These are phyloP conservation scores for Papilio gigon DNA, from an alignment of 2,888 invertebrate species.

Conservation along the genomic window DNA sequence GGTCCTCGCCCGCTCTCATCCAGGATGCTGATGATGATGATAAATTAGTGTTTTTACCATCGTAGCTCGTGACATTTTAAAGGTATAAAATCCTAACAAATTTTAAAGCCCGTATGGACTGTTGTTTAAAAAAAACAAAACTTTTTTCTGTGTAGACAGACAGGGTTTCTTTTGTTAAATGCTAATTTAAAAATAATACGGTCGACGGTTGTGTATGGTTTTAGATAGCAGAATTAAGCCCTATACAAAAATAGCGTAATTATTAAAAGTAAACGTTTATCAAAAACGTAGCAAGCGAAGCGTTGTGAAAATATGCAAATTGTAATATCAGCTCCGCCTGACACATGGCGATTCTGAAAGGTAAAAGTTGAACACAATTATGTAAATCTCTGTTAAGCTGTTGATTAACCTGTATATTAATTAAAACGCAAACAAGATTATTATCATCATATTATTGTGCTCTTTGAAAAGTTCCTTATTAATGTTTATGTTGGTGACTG, in stretches of 20 bases:
- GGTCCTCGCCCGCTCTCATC: too few species aligned
- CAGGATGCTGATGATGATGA: too few species aligned
- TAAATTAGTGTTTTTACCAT: neutral
- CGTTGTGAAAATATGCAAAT: conserved; percentile 41
- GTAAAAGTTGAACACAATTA: conserved; percentile 51
- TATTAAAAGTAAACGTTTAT: conserved; percentile 29
- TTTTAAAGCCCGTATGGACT: neutral
- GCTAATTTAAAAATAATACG: conserved; percentile 14
- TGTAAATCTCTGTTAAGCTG: conserved; percentile 50
- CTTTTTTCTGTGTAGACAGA: neutral
- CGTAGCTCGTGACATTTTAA: neutral
- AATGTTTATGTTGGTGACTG: conserved; percentile 46
- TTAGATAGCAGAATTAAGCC: conserved; percentile 19
- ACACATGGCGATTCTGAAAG: conserved; percentile 44
- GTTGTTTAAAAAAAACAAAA: neutral
- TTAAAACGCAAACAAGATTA: conserved; percentile 54
- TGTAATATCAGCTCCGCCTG: conserved; percentile 41
- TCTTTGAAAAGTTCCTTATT: conserved; percentile 46
- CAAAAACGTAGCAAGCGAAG: conserved; percentile 19
- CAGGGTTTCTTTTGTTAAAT: neutral
- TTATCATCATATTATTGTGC: conserved; percentile 49
- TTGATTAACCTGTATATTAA: conserved; percentile 54
- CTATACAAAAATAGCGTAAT: conserved; percentile 35
- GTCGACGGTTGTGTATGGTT: neutral
- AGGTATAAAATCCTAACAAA: neutral